Base-by-base conservation (phyloP, 2,797 vertebrate species). In the Loriculus beryllinus region DNA sequence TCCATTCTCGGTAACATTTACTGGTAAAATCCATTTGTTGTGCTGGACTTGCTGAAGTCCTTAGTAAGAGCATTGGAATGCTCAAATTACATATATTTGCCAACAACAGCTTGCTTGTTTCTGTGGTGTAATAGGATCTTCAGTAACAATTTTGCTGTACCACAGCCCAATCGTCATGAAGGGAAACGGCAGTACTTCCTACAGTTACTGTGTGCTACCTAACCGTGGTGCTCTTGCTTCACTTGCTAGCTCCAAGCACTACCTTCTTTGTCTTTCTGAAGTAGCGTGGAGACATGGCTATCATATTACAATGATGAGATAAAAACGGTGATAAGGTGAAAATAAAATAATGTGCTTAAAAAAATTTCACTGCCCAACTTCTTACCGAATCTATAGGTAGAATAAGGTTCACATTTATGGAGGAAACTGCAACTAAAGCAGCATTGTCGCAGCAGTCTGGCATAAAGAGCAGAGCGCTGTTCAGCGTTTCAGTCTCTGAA, bases 201-300 rank as follows among this genome's bases (percentile, higher is more conserved):
- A n/a, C 94, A 88, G 35, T 72, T 42, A 21, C 75, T 48, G 3
- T 17, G 12, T 79, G 59, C 89, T 82, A 9, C 95, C 95, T 87
- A 74, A 43, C 4, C 12, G 92, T 95, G 95, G 95, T 79, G 92
- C 92, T 81, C 94, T 92, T 85, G 87, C 90, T 63, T 90, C 71
- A 67, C 49, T 88, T 52, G 40, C 16, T 67, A 20, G n/a, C 78
- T 63, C 7, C 25, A 23, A 45, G 37, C 39, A 6, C 40, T 10
- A 7, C 0, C 3, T 63, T 86, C 85, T 94, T 96, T 95, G 92
- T 91, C 86, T 90, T 69, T 90, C 57, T 70, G 49, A 63, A 82
- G 78, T 18, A 52, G 35, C 3, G 0, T 57, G 63, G 74, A 60
- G 39, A 60, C 51, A 2, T 70, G 62, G 65, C 29, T 77, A 57